phyloP scores from a whole-genome alignment of 2,113 vertebrate species.

The Dermatemys mawii region DNA sequence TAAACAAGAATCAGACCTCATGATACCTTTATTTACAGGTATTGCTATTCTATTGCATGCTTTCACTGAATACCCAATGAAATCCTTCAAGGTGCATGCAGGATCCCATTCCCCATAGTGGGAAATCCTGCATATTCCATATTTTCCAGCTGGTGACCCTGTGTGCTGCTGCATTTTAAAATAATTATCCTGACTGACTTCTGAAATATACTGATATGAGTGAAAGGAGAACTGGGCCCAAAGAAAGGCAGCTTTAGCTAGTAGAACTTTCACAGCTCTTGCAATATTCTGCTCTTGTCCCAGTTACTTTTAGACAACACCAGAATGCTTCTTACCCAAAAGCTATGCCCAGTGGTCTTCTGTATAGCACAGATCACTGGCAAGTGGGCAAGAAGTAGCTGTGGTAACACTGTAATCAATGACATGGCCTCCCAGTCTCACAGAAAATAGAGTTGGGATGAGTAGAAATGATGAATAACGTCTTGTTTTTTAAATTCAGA shows the following conservation, averaged over 20 bases:
- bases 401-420: neutral
- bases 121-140: neutral
- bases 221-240: constrained; percentile 7
- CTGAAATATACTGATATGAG: neutral
- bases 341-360: neutral
- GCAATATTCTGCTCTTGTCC: neutral
- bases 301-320: neutral
- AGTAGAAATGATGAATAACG: constrained; percentile 52
- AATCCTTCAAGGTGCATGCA: neutral
- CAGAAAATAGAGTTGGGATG: constrained; percentile 11
- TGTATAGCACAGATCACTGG: neutral
- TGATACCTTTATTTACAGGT: neutral
- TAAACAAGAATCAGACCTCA: neutral
- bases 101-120: neutral
- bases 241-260: neutral
- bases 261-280: neutral
- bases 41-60: neutral
- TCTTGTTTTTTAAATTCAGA: constrained; percentile 34
- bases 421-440: neutral
- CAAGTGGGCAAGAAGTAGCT: neutral
- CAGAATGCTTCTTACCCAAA: neutral
- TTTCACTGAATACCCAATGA: neutral
- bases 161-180: neutral
- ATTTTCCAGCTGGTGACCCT: neutral
- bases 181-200: neutral